Evolutionary conservation across 2,888 invertebrate species (phyloP).

Genomic region (Unio delphinus): DNA sequence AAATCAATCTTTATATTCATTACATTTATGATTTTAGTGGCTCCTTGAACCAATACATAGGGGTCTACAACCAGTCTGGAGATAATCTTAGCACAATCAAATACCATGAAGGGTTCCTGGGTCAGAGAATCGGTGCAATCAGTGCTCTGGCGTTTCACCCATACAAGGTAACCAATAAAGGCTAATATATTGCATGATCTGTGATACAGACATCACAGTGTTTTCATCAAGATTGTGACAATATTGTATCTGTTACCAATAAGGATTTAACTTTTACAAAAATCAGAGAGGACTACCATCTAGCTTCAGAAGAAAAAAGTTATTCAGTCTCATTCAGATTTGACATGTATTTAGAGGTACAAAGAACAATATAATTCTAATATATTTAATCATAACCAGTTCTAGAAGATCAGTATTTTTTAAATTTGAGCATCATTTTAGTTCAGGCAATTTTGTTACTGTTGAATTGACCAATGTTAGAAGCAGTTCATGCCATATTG

Average conservation of each 20-base stretch:
- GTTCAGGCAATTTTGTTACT: no score
- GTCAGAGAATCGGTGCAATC: conserved; percentile 87
- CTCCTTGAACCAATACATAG: conserved; percentile 79
- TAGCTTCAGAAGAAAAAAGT: no score
- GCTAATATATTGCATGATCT: not conserved
- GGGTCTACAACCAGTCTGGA: conserved; percentile 76
- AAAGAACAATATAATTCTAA: no score
- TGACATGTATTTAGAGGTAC: no score
- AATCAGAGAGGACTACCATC: no score
- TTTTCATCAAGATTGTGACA: not conserved
- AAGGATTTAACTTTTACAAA: not conserved
- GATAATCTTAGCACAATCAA: conserved; percentile 84
- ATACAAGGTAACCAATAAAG: conserved; percentile 76
- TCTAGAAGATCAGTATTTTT: no score
- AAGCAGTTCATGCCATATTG: no score
- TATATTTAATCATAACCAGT: no score
- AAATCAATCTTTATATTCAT: not conserved
- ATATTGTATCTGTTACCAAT: not conserved
- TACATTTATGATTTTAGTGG: conserved; percentile 54
- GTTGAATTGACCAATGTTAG: not conserved
- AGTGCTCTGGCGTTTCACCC: conserved; percentile 93
- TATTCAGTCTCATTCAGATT: no score
- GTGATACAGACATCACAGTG: not conserved
- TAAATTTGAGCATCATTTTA: no score
- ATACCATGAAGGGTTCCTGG: conserved; percentile 93